phyloP scores from a whole-genome alignment of 2,888 invertebrate genomes.

The Rhagophthalmus giganteus region DNA sequence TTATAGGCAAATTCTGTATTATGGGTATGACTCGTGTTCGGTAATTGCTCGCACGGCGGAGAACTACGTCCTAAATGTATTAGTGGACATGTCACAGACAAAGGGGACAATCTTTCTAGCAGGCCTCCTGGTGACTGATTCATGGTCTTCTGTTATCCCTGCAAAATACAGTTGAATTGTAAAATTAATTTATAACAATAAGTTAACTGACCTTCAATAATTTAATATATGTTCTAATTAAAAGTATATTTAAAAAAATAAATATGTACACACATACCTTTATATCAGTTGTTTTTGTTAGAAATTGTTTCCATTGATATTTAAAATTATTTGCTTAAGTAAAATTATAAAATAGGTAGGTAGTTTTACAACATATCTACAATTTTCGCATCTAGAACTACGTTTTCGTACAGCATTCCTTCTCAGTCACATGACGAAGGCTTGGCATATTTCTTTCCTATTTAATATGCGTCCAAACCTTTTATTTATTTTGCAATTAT shows the following conservation, averaged over 20 bases:
- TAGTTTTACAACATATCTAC: conserved; percentile 35
- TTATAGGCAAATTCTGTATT: conserved; percentile 41
- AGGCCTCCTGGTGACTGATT: conserved; percentile 46
- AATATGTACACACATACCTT: too few species aligned
- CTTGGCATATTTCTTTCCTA: conserved; percentile 36
- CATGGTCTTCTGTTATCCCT: conserved; percentile 40
- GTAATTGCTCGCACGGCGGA: conserved; percentile 43
- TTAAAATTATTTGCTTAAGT: too few species aligned
- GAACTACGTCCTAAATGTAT: conserved; percentile 61
- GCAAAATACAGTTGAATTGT: too few species aligned
- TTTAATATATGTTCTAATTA: too few species aligned
- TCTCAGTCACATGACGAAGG: conserved; percentile 41
- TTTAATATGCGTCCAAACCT: conserved; percentile 4
- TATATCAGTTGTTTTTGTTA: too few species aligned
- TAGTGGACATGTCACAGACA: conserved; percentile 62
- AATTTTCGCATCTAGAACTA: conserved; percentile 38
- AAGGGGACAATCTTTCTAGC: conserved; percentile 51
- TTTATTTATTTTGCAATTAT: background rate
- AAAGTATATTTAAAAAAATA: too few species aligned
- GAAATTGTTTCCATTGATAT: too few species aligned
- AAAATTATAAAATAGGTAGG: conserved; percentile 46
- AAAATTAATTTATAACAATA: too few species aligned
- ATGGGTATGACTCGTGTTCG: conserved; percentile 37
- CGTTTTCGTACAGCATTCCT: conserved; percentile 38
- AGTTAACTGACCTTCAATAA: too few species aligned